These are phyloP conservation scores for Clistopyga incitator DNA, from an alignment of 2,888 invertebrate genomes.

Conservation along the genomic window DNA sequence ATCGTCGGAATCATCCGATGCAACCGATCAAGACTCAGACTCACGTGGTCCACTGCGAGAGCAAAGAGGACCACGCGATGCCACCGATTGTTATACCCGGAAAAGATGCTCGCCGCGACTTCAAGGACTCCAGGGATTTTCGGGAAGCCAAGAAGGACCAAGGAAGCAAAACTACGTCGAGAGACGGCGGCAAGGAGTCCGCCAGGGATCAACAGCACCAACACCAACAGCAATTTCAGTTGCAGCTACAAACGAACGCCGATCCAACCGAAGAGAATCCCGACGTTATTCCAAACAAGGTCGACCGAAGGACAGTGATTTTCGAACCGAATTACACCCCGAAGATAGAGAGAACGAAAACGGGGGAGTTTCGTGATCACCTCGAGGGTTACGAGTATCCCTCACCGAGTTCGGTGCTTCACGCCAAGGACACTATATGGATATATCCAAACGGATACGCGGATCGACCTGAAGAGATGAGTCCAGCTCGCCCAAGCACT, in stretches of 20 bases:
- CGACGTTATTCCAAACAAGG: conserved; percentile 79
- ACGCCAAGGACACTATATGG: conserved; percentile 77
- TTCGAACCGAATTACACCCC: conserved; percentile 77
- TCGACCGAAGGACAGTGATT: conserved; percentile 76
- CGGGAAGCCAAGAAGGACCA: conserved; percentile 48
- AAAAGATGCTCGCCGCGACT: conserved; percentile 51
- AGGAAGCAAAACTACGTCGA: conserved; percentile 23
- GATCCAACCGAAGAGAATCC: conserved; percentile 77
- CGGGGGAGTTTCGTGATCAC: conserved; percentile 68
- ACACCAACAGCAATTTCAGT: conserved; percentile 49
- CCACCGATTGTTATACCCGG: conserved; percentile 37
- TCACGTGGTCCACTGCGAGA: conserved; percentile 72
- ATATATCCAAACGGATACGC: conserved; percentile 78
- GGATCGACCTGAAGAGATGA: conserved; percentile 74
- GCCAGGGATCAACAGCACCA: conserved; percentile 65
- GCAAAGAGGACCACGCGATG: conserved; percentile 64
- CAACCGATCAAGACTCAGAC: conserved; percentile 74
- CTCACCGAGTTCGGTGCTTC: conserved; percentile 73
- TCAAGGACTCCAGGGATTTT: conserved; percentile 49
- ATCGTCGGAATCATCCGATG: conserved; percentile 77
- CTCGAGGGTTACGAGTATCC: conserved; percentile 75
- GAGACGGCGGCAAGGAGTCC: conserved; percentile 52
- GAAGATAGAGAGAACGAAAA: conserved; percentile 74
- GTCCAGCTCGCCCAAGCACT: conserved; percentile 78
- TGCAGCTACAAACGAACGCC: conserved; percentile 55